A percentile compares a stretch with the other conserved stretches of the same genome.
Conservation (phyloP, 2,113 vertebrate genomes). For the Seriola quinqueradiata region DNA sequence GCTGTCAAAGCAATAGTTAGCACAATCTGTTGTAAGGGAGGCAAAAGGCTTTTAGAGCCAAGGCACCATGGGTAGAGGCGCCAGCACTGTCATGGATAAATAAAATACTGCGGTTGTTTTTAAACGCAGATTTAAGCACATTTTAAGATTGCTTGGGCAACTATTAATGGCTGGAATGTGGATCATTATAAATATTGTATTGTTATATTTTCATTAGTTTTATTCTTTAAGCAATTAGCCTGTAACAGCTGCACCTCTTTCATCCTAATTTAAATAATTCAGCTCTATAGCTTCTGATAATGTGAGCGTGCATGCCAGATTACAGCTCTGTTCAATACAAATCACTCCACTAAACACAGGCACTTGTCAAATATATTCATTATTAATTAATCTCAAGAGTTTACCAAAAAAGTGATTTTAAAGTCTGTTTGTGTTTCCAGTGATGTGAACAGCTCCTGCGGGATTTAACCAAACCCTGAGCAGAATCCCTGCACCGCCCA, state of each 20-base stretch:
- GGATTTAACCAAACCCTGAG: constrained; percentile 42
- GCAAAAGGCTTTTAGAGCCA: background rate
- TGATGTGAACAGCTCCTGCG: constrained; percentile 45
- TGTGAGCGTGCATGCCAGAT: background rate
- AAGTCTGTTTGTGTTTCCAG: constrained; percentile 26
- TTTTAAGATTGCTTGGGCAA: background rate
- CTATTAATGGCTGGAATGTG: background rate
- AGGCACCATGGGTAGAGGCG: constrained; percentile 19
- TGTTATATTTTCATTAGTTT: background rate
- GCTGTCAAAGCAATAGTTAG: constrained; percentile 21
- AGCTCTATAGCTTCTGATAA: background rate
- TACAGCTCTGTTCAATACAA: background rate
- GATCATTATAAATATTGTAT: background rate
- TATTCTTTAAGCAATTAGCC: background rate
- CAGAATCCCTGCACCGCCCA: constrained; percentile 53
- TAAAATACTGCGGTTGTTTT: background rate
- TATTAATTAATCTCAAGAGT: constrained; percentile 12
- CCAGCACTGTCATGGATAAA: background rate
- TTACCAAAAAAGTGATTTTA: constrained; percentile 10
- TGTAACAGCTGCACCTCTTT: background rate
- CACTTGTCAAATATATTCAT: constrained; percentile 12
- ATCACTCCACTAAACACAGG: background rate
- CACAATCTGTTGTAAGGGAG: background rate
- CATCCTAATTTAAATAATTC: constrained; percentile 1
- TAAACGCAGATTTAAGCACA: background rate